Conservation (phyloP, 2,888 invertebrate species). For the Dryobota labecula region DNA sequence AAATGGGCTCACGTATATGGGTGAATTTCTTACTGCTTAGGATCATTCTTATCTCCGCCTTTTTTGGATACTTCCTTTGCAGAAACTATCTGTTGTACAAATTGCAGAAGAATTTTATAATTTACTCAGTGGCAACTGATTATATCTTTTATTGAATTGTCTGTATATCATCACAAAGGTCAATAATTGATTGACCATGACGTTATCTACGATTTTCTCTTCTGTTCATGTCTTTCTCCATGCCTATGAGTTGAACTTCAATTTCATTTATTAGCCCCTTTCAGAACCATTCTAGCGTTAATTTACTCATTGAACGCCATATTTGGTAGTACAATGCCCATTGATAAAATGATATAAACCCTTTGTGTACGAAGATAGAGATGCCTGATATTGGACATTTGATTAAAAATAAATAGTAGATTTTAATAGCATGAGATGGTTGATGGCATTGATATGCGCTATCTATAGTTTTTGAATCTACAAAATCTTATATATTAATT, state of each 20-base stretch:
- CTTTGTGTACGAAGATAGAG: neutral
- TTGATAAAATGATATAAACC: neutral
- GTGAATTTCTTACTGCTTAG: neutral
- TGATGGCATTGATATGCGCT: neutral
- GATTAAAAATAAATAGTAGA: no score
- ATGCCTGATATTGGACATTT: no score
- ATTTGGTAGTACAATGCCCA: neutral
- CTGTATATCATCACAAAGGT: neutral
- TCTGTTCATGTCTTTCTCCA: constrained; percentile 4
- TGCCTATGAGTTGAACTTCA: constrained; percentile 13
- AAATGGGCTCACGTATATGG: neutral
- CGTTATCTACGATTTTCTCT: constrained; percentile 9
- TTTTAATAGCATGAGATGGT: neutral
- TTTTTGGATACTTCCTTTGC: neutral
- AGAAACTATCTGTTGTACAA: neutral
- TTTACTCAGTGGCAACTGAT: neutral
- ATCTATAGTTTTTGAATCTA: neutral
- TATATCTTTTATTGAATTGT: neutral
- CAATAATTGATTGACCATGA: constrained; percentile 1
- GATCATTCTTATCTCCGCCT: neutral
- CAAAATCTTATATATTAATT: neutral
- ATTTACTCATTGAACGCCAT: neutral
- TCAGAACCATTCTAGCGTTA: neutral
- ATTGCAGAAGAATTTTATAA: neutral
- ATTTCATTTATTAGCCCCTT: constrained; percentile 10